Conservation (phyloP, 1,140 invertebrate species). For the Pachypeltis micranthus region DNA sequence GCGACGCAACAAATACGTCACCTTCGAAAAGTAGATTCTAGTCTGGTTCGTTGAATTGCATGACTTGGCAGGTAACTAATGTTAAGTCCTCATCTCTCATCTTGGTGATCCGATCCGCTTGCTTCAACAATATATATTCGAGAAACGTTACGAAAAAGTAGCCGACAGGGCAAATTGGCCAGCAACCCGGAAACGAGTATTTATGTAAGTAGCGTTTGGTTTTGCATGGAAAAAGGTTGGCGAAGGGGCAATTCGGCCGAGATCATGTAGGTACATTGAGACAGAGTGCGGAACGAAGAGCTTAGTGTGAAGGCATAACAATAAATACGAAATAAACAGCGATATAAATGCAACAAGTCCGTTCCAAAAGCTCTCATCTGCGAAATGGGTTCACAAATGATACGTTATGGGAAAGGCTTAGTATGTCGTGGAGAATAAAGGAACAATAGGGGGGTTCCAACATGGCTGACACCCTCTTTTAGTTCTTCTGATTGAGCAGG, state of each 20-base stretch:
- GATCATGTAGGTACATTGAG: constrained; percentile 6
- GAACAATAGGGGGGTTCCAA: constrained; percentile 2
- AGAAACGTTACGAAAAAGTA: too few relatives aligned
- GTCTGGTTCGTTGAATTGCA: too few relatives aligned
- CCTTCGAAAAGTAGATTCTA: too few relatives aligned
- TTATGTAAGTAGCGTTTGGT: constrained; percentile 8
- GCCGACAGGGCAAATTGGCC: neutral
- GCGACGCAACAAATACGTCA: too few relatives aligned
- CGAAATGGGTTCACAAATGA: constrained; percentile 6
- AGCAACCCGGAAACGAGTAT: neutral
- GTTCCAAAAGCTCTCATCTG: neutral
- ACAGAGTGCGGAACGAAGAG: neutral
- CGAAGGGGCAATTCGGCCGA: neutral
- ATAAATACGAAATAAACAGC: constrained; percentile 17
- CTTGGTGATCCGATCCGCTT: too few relatives aligned
- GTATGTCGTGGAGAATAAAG: neutral
- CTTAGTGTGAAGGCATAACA: constrained; percentile 10
- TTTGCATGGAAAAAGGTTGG: constrained; percentile 2
- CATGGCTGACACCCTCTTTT: constrained; percentile 7
- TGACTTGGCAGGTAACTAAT: too few relatives aligned
- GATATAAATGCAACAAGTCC: constrained; percentile 17
- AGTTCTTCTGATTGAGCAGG: constrained; percentile 7
- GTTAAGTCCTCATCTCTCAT: too few relatives aligned
- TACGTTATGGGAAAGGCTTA: constrained; percentile 9
- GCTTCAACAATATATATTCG: too few relatives aligned